Evolutionary conservation across 1,140 invertebrate species (phyloP).

Genomic region (Brachionus rubens): DNA sequence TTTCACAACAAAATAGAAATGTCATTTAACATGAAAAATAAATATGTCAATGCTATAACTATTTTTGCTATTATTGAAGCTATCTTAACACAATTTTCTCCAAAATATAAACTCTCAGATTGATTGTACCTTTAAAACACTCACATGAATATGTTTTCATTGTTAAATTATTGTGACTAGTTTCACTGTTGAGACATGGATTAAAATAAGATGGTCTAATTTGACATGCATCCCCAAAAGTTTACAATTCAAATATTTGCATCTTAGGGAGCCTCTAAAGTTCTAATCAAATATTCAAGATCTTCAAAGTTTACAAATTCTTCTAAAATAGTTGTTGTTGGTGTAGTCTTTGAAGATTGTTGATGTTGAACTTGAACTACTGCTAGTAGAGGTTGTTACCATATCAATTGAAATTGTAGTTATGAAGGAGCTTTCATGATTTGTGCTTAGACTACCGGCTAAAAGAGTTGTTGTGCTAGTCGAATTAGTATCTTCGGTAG

Average conservation of each 20-base stretch:
- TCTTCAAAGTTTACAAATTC: too few species aligned
- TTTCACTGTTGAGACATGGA: slow-evolving; percentile 36
- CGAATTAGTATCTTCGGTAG: too few species aligned
- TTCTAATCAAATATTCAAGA: too few species aligned
- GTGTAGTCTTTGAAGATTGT: too few species aligned
- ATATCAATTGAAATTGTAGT: too few species aligned
- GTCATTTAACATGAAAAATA: not conserved
- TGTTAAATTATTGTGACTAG: not conserved
- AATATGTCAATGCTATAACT: not conserved
- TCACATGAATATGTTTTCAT: not conserved
- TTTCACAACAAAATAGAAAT: too few species aligned
- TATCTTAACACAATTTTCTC: not conserved
- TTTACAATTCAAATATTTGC: not conserved
- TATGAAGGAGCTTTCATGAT: too few species aligned
- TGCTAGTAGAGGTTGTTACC: too few species aligned
- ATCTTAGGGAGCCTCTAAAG: not conserved
- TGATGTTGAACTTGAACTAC: too few species aligned
- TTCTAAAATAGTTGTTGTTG: too few species aligned
- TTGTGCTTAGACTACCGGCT: too few species aligned
- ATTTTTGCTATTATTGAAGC: slow-evolving; percentile 11
- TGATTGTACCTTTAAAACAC: not conserved
- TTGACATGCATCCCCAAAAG: not conserved
- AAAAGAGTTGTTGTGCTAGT: too few species aligned
- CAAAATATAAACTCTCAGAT: slow-evolving; percentile 14
- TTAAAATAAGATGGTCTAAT: not conserved